Base-by-base conservation (phyloP, 2,888 invertebrate species). In the Choreutis nemorana region DNA sequence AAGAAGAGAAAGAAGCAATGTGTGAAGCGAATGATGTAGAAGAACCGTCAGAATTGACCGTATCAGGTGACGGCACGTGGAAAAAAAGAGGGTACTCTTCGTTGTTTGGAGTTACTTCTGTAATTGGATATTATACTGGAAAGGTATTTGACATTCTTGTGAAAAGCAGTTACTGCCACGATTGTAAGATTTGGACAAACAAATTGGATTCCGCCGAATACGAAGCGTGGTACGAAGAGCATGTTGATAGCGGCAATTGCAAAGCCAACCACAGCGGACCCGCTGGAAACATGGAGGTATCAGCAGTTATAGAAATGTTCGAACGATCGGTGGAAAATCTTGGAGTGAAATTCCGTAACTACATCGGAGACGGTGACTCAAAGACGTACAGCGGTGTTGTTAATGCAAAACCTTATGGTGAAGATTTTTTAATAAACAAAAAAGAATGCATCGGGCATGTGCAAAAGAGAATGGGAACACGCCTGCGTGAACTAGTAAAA, bases 31-130 rank as follows among this genome's bases (percentile, higher is more conserved):
- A 38, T 31, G 36, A 30, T 22, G 23, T 31, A 24, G 32, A 42
- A 35, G 36, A 46, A 37, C 32, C 40, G 32, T 36, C 36, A 5
- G n/a, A 14, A n/a, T 35, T 45, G 9, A 44, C 18, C 35, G 42
- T 45, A 21, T 48, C 41, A 6, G 45, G 42, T 24, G 42, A 45
- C 25, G 41, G 44, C 15, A 37, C 41, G n/a, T 49, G 41, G 45
- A 44, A 39, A 27, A 45, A 46, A 26, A 30, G 47, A 33, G 44
- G 39, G 6, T 45, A 32, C 36, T 26, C 36, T 16, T 46, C 42
- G 5, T 31, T 45, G 15, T 43, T 33, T 28, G 43, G 48, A n/a
- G 37, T 44, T 3, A 29, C 37, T 23, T 27, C 44, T 9, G 25
- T 48, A 5, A 45, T 45, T 28, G 44, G 40, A 23, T 34, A 40